A percentile compares a stretch with the other conserved stretches of the same genome.
Conservation (phyloP, 2,113 vertebrate genomes). For the Microcebus murinus region DNA sequence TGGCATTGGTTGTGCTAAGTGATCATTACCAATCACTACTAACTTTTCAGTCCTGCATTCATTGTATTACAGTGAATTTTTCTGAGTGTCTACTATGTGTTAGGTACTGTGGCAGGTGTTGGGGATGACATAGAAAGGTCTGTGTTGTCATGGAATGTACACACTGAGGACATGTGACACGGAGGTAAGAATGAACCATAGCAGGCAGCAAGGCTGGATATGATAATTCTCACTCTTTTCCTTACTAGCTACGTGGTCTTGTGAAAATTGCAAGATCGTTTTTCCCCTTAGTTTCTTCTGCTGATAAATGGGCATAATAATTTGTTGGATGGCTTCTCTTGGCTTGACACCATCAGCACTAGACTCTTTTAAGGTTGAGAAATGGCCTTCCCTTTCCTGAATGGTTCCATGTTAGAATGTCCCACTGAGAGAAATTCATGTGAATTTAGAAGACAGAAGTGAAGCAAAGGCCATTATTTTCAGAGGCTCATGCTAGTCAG, state of each 20-base stretch:
- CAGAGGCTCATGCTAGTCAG: background rate
- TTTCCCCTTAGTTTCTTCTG: background rate
- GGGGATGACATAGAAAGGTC: background rate
- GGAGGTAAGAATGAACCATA: no score
- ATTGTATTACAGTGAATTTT: background rate
- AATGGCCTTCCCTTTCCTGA: background rate
- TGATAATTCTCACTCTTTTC: background rate
- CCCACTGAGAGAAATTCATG: background rate
- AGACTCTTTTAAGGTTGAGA: background rate
- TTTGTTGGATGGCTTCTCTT: background rate
- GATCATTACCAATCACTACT: background rate
- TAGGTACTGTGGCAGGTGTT: background rate
- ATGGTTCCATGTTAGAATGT: background rate
- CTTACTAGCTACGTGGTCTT: background rate
- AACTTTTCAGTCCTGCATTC: background rate
- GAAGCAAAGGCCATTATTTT: background rate
- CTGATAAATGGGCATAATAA: background rate
- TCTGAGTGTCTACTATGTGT: no score
- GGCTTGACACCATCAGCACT: background rate
- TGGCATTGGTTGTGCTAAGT: background rate
- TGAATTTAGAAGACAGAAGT: background rate
- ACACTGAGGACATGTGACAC: background rate
- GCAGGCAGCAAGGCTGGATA: background rate
- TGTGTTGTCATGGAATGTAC: background rate
- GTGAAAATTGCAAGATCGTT: background rate